Base-by-base conservation (phyloP, 2,113 vertebrate genomes). In the Arenaria interpres region DNA sequence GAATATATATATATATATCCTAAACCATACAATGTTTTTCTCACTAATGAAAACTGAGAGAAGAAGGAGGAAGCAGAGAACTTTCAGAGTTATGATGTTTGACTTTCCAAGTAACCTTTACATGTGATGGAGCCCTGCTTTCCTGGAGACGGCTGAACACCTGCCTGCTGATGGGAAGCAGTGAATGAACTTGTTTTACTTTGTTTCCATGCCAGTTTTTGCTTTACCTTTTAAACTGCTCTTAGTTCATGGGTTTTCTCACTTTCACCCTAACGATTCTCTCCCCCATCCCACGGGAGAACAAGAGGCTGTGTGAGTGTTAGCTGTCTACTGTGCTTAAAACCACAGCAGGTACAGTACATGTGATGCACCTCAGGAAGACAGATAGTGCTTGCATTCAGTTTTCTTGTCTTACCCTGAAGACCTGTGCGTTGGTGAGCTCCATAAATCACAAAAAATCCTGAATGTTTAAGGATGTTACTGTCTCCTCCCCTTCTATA, bases 51-150 rank as follows among this genome's bases (percentile, higher is more conserved):
- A 75, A 75, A 30, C 13, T 57, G 5, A 1, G 23, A 9, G 15
- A 66, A 75, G 21, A 41, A 60, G 20, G 12, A 54, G 17, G 8
- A 35, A 59, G 59, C 0, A 4, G 17, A 7, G 4, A 3, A 14
- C 0, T 0, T 67, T 72, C 10, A 1, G 7, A 41, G 7, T 37
- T 3, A 35, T 20, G 27, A 4, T 0, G 0, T 12, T 67, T 76
- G 4, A 18, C 5, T 50, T 80, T 16, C 18, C 11, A 50, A 69
- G 22, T 54, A 14, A 16, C 14, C 1, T 1, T 2, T 24, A n/a
- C 0, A 0, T 0, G 0, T 72, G 57, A 27, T 35, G 43, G 16
- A 62, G 4, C 10, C 25, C 23, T 28, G 21, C 3, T 72, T 16
- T 66, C 33, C 43, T 39, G 35, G 8, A 33, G 5, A 2, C 37